Base-by-base conservation (phyloP, 2,888 invertebrate genomes). In the Lysandra bellargus region DNA sequence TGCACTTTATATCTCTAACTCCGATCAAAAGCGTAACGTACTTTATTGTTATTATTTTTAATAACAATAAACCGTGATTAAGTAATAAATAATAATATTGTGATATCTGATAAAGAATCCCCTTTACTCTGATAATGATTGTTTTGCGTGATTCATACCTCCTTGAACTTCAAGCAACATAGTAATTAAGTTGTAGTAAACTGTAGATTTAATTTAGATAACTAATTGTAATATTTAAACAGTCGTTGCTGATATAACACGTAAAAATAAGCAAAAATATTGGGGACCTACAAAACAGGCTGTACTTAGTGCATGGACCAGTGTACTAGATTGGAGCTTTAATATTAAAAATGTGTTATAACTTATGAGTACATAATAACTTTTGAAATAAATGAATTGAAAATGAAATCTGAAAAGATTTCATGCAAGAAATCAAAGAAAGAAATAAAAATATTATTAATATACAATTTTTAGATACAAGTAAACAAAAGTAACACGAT, bases 81-180 rank as follows among this genome's bases (percentile, higher is more conserved):
- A 33, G 33, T 14, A 69, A 4, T 69, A 69, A 64, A 69, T 30
- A 69, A 69, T 33, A 69, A 33, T 69, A 14, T 69, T 69, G 2
- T 14, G 69, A 69, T 69, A 64, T 1, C 6, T 14, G 69, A 69
- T 69, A 64, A 3, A n/a, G 14, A 61, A 61, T 12, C 49, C 49
- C 49, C 49, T 49, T 49, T 23, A 30, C 69, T 14, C 14, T 69
- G 33, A 69, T 69, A 69, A 69, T 69, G 1, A 14, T 33, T 37
- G 17, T 69, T 69, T 69, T 37, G 69, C 37, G 33, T 69, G 69
- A 69, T 37, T 69, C 69, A 69, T 69, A 69, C 14, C 69, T 69
- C 69, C 69, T 69, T 69, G 69, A 69, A 69, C 69, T 69, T 69
- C 14, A 69, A 69, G 12, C 14, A 14, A 69, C 4, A 69, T 69